These are phyloP conservation scores for Nannoperca australis DNA, from an alignment of 2,797 vertebrate genomes.

Conservation along the genomic window DNA sequence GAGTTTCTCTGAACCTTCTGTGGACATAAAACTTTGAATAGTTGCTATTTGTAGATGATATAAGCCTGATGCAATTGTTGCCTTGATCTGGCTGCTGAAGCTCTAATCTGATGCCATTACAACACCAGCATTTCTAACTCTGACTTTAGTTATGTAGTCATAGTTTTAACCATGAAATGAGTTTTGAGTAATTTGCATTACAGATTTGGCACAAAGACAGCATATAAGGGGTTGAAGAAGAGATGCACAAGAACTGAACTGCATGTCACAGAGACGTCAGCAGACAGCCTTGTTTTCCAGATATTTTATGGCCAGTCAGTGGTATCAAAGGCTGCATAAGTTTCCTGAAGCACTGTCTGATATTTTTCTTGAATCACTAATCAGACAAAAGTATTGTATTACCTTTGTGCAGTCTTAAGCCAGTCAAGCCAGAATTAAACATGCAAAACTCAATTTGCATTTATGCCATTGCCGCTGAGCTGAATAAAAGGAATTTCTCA, in stretches of 20 bases:
- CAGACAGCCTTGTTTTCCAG: background rate
- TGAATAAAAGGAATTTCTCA: background rate
- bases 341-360: background rate
- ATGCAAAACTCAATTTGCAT: background rate
- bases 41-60: constrained; percentile 9
- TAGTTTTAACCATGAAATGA: background rate
- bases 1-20: background rate
- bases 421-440: background rate
- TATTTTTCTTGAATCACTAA: constrained; percentile 2
- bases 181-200: constrained; percentile 4
- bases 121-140: constrained; percentile 14
- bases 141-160: background rate
- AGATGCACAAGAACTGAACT: background rate
- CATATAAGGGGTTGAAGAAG: background rate
- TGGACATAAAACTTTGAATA: background rate
- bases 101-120: background rate
- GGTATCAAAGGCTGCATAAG: background rate
- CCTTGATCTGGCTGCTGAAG: background rate
- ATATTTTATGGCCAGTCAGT: background rate
- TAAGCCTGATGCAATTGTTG: constrained; percentile 14
- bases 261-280: background rate
- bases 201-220: background rate
- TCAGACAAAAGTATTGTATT: background rate
- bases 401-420: background rate
- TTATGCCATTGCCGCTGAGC: background rate